Percentiles rank a stretch among this genome's conserved stretches.
Evolutionary conservation across 2,797 vertebrate species (phyloP).

Genomic region (Cuniculus paca): DNA sequence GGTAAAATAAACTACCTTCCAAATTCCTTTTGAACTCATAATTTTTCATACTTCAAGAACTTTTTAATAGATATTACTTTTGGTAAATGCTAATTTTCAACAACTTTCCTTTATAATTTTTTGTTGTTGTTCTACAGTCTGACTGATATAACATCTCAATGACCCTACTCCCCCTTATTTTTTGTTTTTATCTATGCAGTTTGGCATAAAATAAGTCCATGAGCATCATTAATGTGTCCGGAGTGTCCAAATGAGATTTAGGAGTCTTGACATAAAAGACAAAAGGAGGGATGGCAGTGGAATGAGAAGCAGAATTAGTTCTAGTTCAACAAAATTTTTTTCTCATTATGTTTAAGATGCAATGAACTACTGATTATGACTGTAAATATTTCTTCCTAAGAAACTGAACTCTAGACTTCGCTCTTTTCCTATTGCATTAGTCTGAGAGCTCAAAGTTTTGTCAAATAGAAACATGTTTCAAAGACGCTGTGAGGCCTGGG

Average conservation of each 20-base stretch:
- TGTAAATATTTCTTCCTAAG: conserved; percentile 34
- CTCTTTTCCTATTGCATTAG: not conserved
- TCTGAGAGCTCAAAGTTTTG: not conserved
- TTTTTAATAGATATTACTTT: not conserved
- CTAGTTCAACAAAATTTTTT: conserved; percentile 50
- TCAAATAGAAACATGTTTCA: not conserved
- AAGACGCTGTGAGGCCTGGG: not conserved
- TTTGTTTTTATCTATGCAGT: conserved; percentile 13
- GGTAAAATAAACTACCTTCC: conserved; percentile 19
- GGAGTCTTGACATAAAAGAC: not conserved
- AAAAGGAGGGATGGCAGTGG: not conserved
- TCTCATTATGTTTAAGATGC: conserved; percentile 3
- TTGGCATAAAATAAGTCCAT: not conserved
- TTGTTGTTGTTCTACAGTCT: not conserved
- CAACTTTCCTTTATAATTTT: not conserved
- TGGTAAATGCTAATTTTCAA: not conserved
- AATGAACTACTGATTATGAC: not conserved
- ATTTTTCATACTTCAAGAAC: conserved; percentile 24
- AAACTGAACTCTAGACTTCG: conserved; percentile 17
- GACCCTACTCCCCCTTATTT: not conserved
- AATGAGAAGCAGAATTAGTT: conserved; percentile 10
- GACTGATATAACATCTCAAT: not conserved
- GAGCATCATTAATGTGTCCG: not conserved
- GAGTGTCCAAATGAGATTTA: not conserved
- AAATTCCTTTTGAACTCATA: not conserved